Conservation (phyloP, 2,888 invertebrate genomes). For the Minunthozetes semirufus region DNA sequence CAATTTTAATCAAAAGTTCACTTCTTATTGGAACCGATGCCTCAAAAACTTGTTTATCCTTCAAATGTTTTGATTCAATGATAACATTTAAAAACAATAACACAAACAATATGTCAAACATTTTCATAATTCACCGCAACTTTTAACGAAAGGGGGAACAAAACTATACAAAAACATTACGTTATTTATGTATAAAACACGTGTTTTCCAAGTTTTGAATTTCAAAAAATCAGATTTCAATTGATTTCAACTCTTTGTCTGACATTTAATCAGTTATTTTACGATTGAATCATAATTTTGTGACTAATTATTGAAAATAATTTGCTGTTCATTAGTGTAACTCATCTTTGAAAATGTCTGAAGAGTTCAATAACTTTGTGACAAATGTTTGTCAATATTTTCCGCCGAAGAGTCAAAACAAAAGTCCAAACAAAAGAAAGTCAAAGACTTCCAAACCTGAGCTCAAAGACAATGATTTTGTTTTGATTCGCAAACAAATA, state of each 20-base stretch:
- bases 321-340: too few relatives aligned
- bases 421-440: not conserved
- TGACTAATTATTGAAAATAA: not conserved
- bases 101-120: too few relatives aligned
- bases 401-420: not conserved
- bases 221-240: not conserved
- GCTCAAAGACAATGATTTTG: not conserved
- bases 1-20: too few relatives aligned
- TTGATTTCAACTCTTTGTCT: not conserved
- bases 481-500: not conserved
- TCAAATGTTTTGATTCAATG: not conserved
- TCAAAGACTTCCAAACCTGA: not conserved
- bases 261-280: not conserved
- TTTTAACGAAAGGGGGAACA: not conserved
- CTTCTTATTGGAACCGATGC: too few relatives aligned
- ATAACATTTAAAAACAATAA: not conserved
- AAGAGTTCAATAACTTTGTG: not conserved
- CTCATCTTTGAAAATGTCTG: not conserved
- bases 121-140: too few relatives aligned
- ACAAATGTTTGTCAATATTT: conserved; percentile 19
- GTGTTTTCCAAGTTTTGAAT: not conserved
- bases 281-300: not conserved
- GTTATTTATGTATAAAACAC: not conserved
- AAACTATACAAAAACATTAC: not conserved
- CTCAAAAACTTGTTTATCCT: not conserved